A percentile compares a stretch with the other conserved stretches of the same genome.
phyloP scores from a whole-genome alignment of 2,888 invertebrate genomes.

The Crocallis elinguaria region DNA sequence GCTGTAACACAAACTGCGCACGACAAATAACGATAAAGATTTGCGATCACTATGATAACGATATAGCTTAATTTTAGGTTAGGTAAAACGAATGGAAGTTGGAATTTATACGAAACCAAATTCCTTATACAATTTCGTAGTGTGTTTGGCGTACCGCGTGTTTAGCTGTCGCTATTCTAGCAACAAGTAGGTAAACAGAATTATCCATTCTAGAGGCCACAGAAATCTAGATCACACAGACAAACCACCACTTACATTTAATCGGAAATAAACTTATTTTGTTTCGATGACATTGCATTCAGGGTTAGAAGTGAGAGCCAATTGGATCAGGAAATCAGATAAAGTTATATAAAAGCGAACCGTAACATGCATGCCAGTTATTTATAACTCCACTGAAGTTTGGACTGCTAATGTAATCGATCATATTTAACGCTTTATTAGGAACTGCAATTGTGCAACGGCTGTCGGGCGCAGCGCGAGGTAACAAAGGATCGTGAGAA shows the following conservation, averaged over 20 bases:
- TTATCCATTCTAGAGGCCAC: not conserved
- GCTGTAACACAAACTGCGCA: slow-evolving; percentile 43
- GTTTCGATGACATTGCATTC: not conserved
- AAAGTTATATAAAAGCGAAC: not conserved
- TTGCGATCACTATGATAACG: slow-evolving; percentile 38
- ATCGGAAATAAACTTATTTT: not conserved
- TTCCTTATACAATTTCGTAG: too few species aligned
- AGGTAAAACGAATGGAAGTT: slow-evolving; percentile 28
- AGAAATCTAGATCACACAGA: not conserved
- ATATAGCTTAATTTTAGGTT: slow-evolving; percentile 29
- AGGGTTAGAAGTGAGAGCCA: slow-evolving; percentile 8
- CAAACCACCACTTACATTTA: too few species aligned
- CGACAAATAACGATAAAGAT: slow-evolving; percentile 47
- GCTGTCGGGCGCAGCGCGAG: slow-evolving; percentile 11
- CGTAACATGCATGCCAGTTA: not conserved
- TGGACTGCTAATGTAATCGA: slow-evolving; percentile 14
- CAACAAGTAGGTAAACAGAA: not conserved
- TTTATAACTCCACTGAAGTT: slow-evolving; percentile 3
- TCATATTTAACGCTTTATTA: slow-evolving; percentile 25
- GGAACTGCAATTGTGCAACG: slow-evolving; percentile 39
- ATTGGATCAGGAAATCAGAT: slow-evolving; percentile 1
- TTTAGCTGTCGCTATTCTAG: too few species aligned
- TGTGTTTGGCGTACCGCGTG: too few species aligned
- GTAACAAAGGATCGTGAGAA: slow-evolving; percentile 51
- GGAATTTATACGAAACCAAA: too few species aligned